phyloP scores from a whole-genome alignment of 2,113 vertebrate genomes.

The Perca fluviatilis region DNA sequence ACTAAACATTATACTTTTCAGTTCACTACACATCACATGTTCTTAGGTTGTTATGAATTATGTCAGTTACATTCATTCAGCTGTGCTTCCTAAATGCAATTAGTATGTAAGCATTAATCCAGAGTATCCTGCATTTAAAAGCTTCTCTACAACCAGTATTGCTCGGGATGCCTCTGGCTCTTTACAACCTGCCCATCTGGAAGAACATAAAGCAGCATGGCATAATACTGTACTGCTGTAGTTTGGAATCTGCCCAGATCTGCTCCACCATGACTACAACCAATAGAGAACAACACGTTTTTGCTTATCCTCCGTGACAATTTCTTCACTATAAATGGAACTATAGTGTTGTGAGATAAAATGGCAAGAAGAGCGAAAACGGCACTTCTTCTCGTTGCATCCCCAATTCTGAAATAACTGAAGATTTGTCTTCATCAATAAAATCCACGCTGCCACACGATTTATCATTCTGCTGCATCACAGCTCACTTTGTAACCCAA shows the following conservation, averaged over 20 bases:
- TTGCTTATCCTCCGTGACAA: constrained; percentile 4
- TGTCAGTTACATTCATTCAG: not conserved
- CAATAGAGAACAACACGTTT: constrained; percentile 14
- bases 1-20: not conserved
- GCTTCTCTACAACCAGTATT: not conserved
- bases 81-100: constrained; percentile 29
- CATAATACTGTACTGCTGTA: constrained; percentile 10
- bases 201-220: constrained; percentile 17
- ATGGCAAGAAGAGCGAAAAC: constrained; percentile 1
- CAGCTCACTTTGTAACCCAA: not conserved
- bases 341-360: not conserved
- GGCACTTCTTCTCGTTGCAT: not conserved
- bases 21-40: not conserved
- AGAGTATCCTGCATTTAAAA: constrained; percentile 24
- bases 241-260: constrained; percentile 22
- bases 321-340: not conserved
- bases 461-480: constrained; percentile 15
- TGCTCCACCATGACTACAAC: constrained; percentile 10
- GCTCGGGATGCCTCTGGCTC: constrained; percentile 32
- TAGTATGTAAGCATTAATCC: constrained; percentile 9
- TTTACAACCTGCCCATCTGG: constrained; percentile 39
- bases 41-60: constrained; percentile 2
- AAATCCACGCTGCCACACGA: not conserved
- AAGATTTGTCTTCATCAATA: constrained; percentile 2
- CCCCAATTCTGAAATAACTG: constrained; percentile 4